phyloP scores from a whole-genome alignment of 1,140 invertebrate species.

The Drosophila jambulina region DNA sequence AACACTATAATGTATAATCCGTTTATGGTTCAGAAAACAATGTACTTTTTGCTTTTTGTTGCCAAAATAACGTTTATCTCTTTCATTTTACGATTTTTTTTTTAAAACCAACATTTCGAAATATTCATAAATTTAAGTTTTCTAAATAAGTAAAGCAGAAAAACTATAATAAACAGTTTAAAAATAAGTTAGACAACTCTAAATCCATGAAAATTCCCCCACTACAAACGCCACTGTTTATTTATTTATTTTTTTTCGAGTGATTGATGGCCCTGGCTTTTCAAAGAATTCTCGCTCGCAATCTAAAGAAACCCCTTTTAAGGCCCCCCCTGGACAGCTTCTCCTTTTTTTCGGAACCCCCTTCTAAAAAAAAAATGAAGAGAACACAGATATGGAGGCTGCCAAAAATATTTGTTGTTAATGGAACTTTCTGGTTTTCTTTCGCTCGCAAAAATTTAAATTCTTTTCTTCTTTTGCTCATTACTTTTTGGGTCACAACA shows the following conservation, averaged over 20 bases:
- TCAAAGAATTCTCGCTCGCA: constrained; percentile 64
- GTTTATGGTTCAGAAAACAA: too few species aligned
- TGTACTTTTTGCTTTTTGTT: too few species aligned
- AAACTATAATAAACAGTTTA: too few species aligned
- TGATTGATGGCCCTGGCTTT: constrained; percentile 70
- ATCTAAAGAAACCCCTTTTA: constrained; percentile 8
- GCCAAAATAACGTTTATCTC: too few species aligned
- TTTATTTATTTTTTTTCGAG: constrained; percentile 30
- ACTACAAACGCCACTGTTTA: neutral
- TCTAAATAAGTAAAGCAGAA: too few species aligned
- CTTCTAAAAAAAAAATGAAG: constrained; percentile 46
- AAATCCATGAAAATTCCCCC: too few species aligned
- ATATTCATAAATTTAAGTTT: too few species aligned
- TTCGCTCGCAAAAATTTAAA: constrained; percentile 63
- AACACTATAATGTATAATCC: too few species aligned
- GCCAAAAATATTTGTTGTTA: constrained; percentile 78
- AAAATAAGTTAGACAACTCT: too few species aligned
- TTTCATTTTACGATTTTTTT: too few species aligned
- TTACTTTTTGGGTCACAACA: constrained; percentile 51
- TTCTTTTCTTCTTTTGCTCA: constrained; percentile 50
- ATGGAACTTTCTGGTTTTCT: constrained; percentile 80
- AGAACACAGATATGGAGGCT: constrained; percentile 62
- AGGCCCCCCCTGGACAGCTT: constrained; percentile 15
- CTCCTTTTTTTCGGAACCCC: constrained; percentile 9
- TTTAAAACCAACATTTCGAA: too few species aligned